Evolutionary conservation across 2,797 vertebrate species (phyloP).

Genomic region (Falco novaeseelandiae): DNA sequence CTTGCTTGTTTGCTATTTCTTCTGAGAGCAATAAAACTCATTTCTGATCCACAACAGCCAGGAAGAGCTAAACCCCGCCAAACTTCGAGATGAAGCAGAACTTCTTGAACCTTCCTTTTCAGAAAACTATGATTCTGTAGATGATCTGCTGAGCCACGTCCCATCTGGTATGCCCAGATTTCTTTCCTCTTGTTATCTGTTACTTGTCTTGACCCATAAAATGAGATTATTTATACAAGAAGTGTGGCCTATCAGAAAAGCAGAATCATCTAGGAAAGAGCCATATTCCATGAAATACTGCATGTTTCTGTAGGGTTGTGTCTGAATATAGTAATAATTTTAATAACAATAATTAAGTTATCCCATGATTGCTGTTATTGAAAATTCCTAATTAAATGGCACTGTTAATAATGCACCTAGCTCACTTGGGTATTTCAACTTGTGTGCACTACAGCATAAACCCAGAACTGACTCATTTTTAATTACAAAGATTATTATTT

Average conservation of each 20-base stretch:
- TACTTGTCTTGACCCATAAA: neutral
- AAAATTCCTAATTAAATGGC: constrained; percentile 52
- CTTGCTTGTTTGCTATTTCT: neutral
- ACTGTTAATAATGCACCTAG: neutral
- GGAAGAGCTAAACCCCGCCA: constrained; percentile 82
- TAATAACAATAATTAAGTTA: neutral
- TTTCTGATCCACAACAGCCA: constrained; percentile 74
- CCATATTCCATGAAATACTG: neutral
- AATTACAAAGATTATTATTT: constrained; percentile 41
- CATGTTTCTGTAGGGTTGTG: neutral
- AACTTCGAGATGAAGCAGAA: constrained; percentile 82
- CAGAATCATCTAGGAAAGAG: neutral
- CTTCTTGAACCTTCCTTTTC: constrained; percentile 84
- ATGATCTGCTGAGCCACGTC: constrained; percentile 85
- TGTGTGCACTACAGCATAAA: neutral
- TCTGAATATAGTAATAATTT: neutral
- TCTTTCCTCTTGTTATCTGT: neutral
- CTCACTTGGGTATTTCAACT: constrained; percentile 3
- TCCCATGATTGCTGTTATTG: neutral
- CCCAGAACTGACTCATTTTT: constrained; percentile 14
- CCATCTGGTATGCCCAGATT: constrained; percentile 81
- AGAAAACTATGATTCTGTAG: constrained; percentile 87
- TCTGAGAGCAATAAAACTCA: neutral
- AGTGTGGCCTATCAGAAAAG: neutral
- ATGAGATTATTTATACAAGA: neutral